Base-by-base conservation (phyloP, 2,113 vertebrate genomes). In the Rhegmatorhina hoffmannsi region DNA sequence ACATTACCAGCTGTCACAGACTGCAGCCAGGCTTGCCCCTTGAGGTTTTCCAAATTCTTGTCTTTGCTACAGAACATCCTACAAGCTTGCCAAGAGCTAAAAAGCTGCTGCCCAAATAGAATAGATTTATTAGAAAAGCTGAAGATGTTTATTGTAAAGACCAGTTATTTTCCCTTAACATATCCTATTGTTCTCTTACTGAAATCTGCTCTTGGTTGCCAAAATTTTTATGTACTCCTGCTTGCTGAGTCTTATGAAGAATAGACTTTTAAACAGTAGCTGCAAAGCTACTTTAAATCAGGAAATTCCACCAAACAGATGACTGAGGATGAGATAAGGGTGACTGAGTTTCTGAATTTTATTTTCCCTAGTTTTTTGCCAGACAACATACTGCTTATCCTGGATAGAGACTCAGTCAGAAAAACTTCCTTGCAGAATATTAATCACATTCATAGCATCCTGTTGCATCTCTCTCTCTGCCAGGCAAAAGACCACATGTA, bases 1-100 rank as follows among this genome's bases (percentile, higher is more conserved):
- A 43, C 25, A 68, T 46, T 74, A 84, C 18, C 59, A 91, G 72
- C 64, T 86, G 78, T 76, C 90, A 77, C 31, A 56, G 33, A 79
- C 28, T 59, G 28, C 26, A 76, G 89, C 60, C 68, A 90, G 52
- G 34, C 47, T 46, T 58, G 58, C 46, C 79, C 74, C 34, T 25
- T 60, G 69, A 87, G 87, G 60, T 75, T 67, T 87, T 89, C 77
- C 62, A 82, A 79, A 87, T 93, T 92, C 58, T 88, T 76, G 29
- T 85, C 53, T 94, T 84, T 91, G 78, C 78, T 87, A 43, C 36
- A 74, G 75, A 94, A 93, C 55, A 85, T 58, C 79, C 68, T 53
- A 56, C 24, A 75, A 64, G 62, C 58, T 64, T 94, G 94, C 80
- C 93, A 95, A 95, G 47, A 94, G 40, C 64, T 82, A 59, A 59